Evolutionary conservation across 1,140 invertebrate species (phyloP).

Genomic region (Metopolophium dirhodum): DNA sequence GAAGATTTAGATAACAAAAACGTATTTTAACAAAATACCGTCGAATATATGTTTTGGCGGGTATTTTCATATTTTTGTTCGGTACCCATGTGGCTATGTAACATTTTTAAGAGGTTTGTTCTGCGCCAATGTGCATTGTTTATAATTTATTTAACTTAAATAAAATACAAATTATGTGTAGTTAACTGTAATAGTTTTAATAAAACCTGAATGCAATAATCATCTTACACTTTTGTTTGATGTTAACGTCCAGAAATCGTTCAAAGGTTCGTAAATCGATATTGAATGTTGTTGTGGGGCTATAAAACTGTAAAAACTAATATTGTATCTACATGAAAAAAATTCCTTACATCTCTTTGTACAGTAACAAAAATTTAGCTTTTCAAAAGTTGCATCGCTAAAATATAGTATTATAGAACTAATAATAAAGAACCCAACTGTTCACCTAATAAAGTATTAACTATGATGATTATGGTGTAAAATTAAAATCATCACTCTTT

Average conservation of each 20-base stretch:
- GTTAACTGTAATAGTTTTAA: not conserved
- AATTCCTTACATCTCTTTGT: not conserved
- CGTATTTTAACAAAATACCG: too few relatives aligned
- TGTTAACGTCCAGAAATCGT: not conserved
- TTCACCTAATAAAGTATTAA: not conserved
- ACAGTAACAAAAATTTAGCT: not conserved
- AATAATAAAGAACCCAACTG: not conserved
- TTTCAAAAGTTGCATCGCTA: not conserved
- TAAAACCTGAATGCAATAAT: not conserved
- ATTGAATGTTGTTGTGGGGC: not conserved
- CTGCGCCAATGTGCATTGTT: not conserved
- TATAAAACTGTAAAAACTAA: not conserved
- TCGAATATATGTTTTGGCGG: too few relatives aligned
- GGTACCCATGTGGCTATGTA: not conserved
- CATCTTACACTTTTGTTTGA: not conserved
- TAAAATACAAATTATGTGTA: not conserved
- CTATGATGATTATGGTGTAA: not conserved
- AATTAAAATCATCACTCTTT: not conserved
- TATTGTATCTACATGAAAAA: not conserved
- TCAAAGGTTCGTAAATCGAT: not conserved
- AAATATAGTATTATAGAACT: not conserved
- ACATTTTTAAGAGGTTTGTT: not conserved
- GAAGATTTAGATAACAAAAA: too few relatives aligned
- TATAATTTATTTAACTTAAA: not conserved
- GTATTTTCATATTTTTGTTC: not conserved